These are phyloP conservation scores for Mantis religiosa DNA, from an alignment of 2,888 invertebrate species.

Conservation along the genomic window DNA sequence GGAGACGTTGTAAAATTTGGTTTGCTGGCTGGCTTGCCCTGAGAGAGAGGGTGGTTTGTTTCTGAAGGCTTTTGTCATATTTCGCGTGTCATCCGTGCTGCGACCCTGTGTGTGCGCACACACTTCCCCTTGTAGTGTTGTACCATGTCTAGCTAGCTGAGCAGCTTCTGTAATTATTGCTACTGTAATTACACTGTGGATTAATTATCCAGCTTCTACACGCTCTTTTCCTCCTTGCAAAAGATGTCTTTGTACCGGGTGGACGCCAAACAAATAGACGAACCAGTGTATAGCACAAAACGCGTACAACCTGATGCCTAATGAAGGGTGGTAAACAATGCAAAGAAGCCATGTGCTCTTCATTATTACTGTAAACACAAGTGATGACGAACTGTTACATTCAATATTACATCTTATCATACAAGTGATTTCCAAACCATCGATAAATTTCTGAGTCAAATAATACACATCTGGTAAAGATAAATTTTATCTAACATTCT, in stretches of 20 bases:
- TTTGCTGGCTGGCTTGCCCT: not conserved
- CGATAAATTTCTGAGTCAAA: too few species aligned
- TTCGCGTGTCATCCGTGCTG: slow-evolving; percentile 13
- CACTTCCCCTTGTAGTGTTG: not conserved
- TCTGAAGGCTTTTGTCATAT: slow-evolving; percentile 18
- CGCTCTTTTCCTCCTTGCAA: slow-evolving; percentile 16
- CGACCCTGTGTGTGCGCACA: not conserved
- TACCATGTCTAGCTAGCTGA: not conserved
- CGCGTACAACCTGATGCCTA: not conserved
- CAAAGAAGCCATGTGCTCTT: not conserved
- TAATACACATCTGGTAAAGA: too few species aligned
- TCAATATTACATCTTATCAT: too few species aligned
- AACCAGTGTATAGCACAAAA: not conserved
- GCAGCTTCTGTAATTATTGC: slow-evolving; percentile 16
- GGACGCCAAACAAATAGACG: not conserved
- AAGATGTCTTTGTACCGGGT: slow-evolving; percentile 13
- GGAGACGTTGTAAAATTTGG: slow-evolving; percentile 9
- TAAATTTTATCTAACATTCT: too few species aligned
- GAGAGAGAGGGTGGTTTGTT: not conserved
- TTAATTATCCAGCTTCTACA: slow-evolving; percentile 17
- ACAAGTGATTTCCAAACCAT: too few species aligned
- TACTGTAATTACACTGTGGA: slow-evolving; percentile 18
- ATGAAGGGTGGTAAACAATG: not conserved
- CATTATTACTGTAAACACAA: not conserved
- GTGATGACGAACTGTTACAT: too few species aligned